Base-by-base conservation (phyloP, 1,140 invertebrate genomes). In the Myzus persicae region DNA sequence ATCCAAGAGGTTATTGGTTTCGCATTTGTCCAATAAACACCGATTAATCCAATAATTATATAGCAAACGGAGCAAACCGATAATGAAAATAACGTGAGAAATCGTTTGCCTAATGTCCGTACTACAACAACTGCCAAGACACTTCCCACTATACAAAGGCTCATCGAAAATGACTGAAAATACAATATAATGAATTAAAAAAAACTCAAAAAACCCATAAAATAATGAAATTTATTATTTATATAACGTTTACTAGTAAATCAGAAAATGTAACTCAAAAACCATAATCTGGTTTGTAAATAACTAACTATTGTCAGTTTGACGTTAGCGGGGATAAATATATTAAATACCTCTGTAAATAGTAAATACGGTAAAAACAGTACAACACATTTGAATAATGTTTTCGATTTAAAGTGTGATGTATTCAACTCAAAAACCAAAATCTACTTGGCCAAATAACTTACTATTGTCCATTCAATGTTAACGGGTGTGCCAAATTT, bases 261-360 rank as follows among this genome's bases (percentile, higher is more conserved):
- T 2, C 14, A 18, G 4, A 14, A 18, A 5, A n/a, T 14, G 14
- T n/a, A n/a, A n/a, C 31, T 67, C 31, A n/a, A 67, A n/a, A 14
- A 18, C 14, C 3, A 67, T n/a, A n/a, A n/a, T 1, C 31, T 67
- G 31, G 11, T n/a, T 67, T n/a, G 31, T n/a, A 14, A 14, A 31
- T 40, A 38, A 84, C 91, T 84, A 38, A 93, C 91, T 51, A 93
- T 85, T 14, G 81, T 85, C 81, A 24, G 14, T 51, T 93, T 46
- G 8, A 85, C 76, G 46, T 93, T 54, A n/a, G 82, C 90, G 2
- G 67, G 91, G n/a, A n/a, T n/a, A n/a, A n/a, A n/a, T n/a, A n/a
- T n/a, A n/a, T n/a, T n/a, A n/a, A n/a, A n/a, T n/a, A n/a, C n/a
- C n/a, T n/a, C n/a, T n/a, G n/a, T n/a, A n/a, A n/a, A n/a, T n/a